A percentile compares a stretch with the other conserved stretches of the same genome.
phyloP scores from a whole-genome alignment of 1,140 invertebrate species.

The Drosophila bocqueti region DNA sequence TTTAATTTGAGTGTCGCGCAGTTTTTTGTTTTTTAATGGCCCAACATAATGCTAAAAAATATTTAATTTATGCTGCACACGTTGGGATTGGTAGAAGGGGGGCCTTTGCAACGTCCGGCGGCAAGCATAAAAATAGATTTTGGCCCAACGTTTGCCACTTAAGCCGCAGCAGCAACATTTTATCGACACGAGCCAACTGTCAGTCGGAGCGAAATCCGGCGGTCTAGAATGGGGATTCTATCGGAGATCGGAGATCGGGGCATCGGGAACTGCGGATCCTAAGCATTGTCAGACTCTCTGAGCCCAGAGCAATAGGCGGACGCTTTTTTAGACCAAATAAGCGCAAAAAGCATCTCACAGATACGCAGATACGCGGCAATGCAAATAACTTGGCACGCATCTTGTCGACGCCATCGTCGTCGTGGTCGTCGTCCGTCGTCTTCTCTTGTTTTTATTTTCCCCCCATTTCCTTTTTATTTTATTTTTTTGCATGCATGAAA shows the following conservation, averaged over 20 bases:
- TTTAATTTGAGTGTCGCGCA: slow-evolving; percentile 10
- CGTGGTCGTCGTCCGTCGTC: slow-evolving; percentile 17
- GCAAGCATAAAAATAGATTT: slow-evolving; percentile 70
- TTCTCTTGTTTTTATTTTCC: slow-evolving; percentile 41
- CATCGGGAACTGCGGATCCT: slow-evolving; percentile 40
- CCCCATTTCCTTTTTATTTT: slow-evolving; percentile 13
- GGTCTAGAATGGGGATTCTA: slow-evolving; percentile 17
- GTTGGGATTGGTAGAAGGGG: slow-evolving; percentile 2
- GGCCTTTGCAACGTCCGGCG: slow-evolving; percentile 54
- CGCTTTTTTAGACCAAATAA: slow-evolving; percentile 82
- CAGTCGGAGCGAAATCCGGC: slow-evolving; percentile 60
- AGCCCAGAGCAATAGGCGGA: slow-evolving; percentile 45
- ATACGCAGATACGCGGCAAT: slow-evolving; percentile 74
- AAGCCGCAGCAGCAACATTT: slow-evolving; percentile 73
- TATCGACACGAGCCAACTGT: slow-evolving; percentile 83
- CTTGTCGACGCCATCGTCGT: slow-evolving; percentile 47
- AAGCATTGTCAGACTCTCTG: slow-evolving; percentile 78
- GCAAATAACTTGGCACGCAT: slow-evolving; percentile 82
- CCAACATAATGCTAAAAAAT: slow-evolving; percentile 12
- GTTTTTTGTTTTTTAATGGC: background rate
- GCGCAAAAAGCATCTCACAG: slow-evolving; percentile 71
- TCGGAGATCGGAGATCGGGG: slow-evolving; percentile 49
- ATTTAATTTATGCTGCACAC: slow-evolving; percentile 50
- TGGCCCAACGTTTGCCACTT: slow-evolving; percentile 69
- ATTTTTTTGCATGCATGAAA: slow-evolving; percentile 68